A percentile compares a stretch with the other conserved stretches of the same genome.
These are phyloP conservation scores for Corythaixoides concolor DNA, from an alignment of 2,113 vertebrate species.

Conservation along the genomic window DNA sequence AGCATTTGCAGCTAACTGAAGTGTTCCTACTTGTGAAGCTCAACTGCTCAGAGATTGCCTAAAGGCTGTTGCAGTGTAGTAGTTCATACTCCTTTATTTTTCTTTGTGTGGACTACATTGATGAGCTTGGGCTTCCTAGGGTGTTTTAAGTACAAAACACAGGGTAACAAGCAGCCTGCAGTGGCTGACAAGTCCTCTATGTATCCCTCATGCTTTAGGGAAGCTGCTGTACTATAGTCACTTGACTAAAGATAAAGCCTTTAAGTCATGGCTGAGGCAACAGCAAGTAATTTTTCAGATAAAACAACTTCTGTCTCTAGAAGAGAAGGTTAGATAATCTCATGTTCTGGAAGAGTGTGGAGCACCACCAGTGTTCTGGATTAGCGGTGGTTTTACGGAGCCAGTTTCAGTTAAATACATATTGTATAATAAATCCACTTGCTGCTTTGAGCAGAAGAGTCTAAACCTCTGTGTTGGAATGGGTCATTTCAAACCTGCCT, in stretches of 20 bases:
- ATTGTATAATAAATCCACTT: background rate
- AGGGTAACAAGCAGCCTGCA: background rate
- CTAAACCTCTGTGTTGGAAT: background rate
- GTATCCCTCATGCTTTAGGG: background rate
- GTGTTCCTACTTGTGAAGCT: background rate
- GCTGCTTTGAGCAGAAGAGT: background rate
- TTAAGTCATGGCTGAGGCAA: background rate
- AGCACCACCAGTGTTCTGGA: background rate
- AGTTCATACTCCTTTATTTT: background rate
- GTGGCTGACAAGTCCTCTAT: background rate
- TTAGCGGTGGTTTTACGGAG: background rate
- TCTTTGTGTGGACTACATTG: background rate
- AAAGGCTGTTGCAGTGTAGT: background rate
- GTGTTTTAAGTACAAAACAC: background rate
- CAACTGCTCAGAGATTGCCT: background rate
- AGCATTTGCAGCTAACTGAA: background rate
- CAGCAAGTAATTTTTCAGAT: background rate
- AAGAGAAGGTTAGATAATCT: background rate
- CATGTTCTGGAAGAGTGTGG: background rate
- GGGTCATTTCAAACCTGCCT: background rate
- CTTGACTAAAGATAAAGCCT: background rate
- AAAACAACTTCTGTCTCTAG: background rate
- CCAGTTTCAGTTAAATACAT: background rate
- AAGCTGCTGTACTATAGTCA: background rate
- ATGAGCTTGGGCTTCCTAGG: background rate